Percentiles rank a stretch among this genome's conserved stretches.
These are phyloP conservation scores for Odontophorus gujanensis DNA, from an alignment of 2,113 vertebrate genomes.

Conservation along the genomic window DNA sequence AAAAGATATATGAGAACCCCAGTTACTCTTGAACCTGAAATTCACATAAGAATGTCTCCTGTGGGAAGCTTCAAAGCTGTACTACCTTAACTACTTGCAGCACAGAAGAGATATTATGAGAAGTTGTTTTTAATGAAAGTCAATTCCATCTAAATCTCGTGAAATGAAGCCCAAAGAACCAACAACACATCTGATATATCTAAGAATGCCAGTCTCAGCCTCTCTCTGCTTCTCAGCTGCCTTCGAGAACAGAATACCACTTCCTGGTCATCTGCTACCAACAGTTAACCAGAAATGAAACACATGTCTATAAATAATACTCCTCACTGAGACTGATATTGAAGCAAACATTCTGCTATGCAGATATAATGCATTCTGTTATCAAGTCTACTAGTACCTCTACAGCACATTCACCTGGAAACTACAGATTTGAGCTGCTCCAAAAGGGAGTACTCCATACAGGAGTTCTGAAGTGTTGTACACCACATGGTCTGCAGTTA, in stretches of 20 bases:
- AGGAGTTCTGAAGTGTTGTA: not conserved
- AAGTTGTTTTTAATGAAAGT: not conserved
- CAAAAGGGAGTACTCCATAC: not conserved
- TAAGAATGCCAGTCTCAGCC: not conserved
- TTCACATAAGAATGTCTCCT: not conserved
- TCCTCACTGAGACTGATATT: not conserved
- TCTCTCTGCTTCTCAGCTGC: not conserved
- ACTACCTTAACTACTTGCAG: not conserved
- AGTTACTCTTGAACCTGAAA: not conserved
- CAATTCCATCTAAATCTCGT: not conserved
- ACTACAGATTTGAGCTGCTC: not conserved
- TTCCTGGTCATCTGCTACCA: not conserved
- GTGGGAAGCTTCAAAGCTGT: not conserved
- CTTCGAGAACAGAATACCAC: not conserved
- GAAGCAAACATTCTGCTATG: not conserved
- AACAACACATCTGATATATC: rapidly evolving
- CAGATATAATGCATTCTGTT: rapidly evolving
- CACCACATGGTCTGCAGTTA: not conserved
- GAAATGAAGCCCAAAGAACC: not conserved
- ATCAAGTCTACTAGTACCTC: not conserved
- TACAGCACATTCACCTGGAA: rapidly evolving
- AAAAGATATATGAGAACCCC: not conserved
- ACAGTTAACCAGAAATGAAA: not conserved
- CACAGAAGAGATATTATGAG: not conserved
- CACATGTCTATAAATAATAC: not conserved